A percentile compares a stretch with the other conserved stretches of the same genome.
These are phyloP conservation scores for Plebejus argus DNA, from an alignment of 2,888 invertebrate genomes.

Conservation along the genomic window DNA sequence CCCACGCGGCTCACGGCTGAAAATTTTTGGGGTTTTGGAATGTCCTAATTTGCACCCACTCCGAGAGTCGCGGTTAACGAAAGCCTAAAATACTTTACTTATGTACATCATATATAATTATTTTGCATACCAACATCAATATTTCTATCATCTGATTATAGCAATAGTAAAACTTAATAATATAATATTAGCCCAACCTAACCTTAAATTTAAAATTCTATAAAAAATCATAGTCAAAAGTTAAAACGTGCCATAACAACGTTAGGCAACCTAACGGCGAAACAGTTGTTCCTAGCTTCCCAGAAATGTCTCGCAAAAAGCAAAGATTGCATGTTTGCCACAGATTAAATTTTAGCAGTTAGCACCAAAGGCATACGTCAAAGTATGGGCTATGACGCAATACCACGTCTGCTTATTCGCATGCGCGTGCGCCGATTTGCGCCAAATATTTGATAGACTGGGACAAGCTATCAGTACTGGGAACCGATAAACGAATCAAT, in stretches of 20 bases:
- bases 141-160: no score
- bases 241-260: background rate
- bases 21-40: no score
- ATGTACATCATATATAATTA: no score
- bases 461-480: slow-evolving; percentile 37
- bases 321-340: slow-evolving; percentile 43
- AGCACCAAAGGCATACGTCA: slow-evolving; percentile 45
- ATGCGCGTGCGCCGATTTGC: slow-evolving; percentile 37
- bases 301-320: slow-evolving; percentile 44
- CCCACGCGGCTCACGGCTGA: no score
- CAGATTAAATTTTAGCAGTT: slow-evolving; percentile 46
- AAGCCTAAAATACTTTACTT: no score
- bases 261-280: slow-evolving; percentile 12
- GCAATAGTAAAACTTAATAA: no score
- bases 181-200: no score
- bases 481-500: slow-evolving; percentile 31
- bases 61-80: no score
- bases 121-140: no score
- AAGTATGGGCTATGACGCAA: slow-evolving; percentile 47
- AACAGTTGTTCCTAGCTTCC: slow-evolving; percentile 36
- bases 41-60: no score
- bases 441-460: slow-evolving; percentile 39
- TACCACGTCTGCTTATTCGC: slow-evolving; percentile 34
- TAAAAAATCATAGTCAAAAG: no score
- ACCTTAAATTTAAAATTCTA: no score